Conservation (phyloP, 2,888 invertebrate species). For the Phanerotoma sp. region DNA sequence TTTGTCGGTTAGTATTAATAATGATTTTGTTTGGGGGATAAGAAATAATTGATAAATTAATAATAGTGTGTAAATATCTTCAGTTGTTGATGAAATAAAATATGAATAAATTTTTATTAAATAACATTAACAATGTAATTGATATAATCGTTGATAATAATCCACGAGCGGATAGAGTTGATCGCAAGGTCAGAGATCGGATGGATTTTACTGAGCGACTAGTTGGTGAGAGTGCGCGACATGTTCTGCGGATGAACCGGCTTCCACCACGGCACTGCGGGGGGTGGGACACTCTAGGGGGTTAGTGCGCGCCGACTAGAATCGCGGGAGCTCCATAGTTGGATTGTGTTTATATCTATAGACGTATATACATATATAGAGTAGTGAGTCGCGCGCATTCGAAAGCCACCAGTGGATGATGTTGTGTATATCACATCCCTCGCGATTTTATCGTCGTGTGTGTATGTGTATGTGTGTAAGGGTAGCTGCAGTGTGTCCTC, state of each 20-base stretch:
- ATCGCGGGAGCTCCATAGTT: not conserved
- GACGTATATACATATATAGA: no score
- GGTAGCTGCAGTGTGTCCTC: conserved; percentile 21
- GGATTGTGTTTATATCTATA: no score
- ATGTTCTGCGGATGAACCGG: conserved; percentile 42
- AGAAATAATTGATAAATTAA: no score
- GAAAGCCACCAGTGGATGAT: conserved; percentile 16
- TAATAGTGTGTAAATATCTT: no score
- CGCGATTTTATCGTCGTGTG: conserved; percentile 5
- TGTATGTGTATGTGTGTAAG: conserved; percentile 5
- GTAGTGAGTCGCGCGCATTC: conserved; percentile 24
- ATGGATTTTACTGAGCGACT: conserved; percentile 47
- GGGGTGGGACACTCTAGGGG: conserved; percentile 5
- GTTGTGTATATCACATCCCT: conserved; percentile 9
- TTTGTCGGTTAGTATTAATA: no score
- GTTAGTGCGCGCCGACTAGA: conserved; percentile 9
- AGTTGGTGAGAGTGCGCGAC: conserved; percentile 47
- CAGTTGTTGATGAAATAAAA: no score
- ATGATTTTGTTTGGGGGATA: no score
- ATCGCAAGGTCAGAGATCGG: not conserved
- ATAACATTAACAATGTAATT: not conserved
- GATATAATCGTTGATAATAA: not conserved
- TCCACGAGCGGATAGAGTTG: not conserved
- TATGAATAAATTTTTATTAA: no score
- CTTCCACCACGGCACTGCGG: conserved; percentile 11